These are phyloP conservation scores for Eriosoma lanigerum DNA, from an alignment of 1,140 invertebrate genomes.

Conservation along the genomic window DNA sequence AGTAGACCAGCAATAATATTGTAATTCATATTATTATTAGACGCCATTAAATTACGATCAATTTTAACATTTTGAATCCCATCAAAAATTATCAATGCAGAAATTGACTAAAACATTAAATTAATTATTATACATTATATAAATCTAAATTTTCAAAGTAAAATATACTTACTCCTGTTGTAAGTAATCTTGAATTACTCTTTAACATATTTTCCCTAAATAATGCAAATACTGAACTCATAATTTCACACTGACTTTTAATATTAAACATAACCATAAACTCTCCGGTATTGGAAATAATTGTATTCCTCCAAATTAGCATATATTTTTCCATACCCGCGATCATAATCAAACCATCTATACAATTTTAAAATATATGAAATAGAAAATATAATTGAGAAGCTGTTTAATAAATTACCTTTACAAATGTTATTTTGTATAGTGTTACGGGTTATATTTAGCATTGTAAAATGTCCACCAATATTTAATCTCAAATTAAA, in stretches of 20 bases:
- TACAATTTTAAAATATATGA: not conserved
- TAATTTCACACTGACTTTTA: conserved; percentile 90
- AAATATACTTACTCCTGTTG: conserved; percentile 53
- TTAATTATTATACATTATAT: not conserved
- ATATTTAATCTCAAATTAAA: conserved; percentile 81
- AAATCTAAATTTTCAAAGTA: not conserved
- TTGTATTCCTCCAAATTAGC: conserved; percentile 70
- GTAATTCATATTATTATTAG: conserved; percentile 85
- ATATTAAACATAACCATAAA: conserved; percentile 87
- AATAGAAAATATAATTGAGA: not conserved
- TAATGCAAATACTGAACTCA: conserved; percentile 77
- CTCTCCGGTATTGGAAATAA: conserved; percentile 79
- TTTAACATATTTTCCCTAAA: conserved; percentile 79
- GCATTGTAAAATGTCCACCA: conserved; percentile 85
- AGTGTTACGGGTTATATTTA: conserved; percentile 80
- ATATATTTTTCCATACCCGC: conserved; percentile 97
- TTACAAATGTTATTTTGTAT: conserved; percentile 86
- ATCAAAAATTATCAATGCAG: conserved; percentile 85
- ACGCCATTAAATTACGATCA: conserved; percentile 82
- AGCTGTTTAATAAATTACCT: conserved; percentile 35
- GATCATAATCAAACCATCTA: conserved; percentile 76
- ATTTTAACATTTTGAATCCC: conserved; percentile 93
- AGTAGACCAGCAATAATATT: conserved; percentile 89
- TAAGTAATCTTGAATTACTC: conserved; percentile 64
- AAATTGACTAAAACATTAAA: conserved; percentile 62